Base-by-base conservation (phyloP, 2,888 invertebrate genomes). In the Theretra japonica region DNA sequence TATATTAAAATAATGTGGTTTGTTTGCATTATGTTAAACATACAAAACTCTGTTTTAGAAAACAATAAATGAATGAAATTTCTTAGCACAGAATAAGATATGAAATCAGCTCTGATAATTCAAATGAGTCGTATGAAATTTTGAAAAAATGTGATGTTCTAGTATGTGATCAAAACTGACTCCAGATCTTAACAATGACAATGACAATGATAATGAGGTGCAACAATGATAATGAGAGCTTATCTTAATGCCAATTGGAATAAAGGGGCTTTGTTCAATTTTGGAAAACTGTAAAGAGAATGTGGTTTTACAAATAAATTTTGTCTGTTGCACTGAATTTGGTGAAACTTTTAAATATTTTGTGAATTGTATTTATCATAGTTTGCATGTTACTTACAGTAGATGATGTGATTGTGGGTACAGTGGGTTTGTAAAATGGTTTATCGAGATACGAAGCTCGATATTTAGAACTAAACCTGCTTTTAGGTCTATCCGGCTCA, bases 361-460 rank as follows among this genome's bases (percentile, higher is more conserved):
- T 69, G 69, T 79, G 70, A 60, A 72, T 68, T 68, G 72, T 72
- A 69, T 70, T 78, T 76, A 76, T 73, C 76, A 75, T 73, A 73
- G 76, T 80, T 75, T 78, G 70, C 73, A 73, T 80, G 79, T 84
- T 90, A 92, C 95, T 94, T 91, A 95, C 94, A 88, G 92, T 94
- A 83, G 94, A 91, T 80, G 95, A 88, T 81, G 95, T 95, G 73
- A 95, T 90, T 74, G 95, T 92, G 68, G 96, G 96, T 80, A 96
- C 95, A 74, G 96, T 96, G 74, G 96, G 95, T 86, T 95, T 94
- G 88, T 96, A 96, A 83, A 94, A 94, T 69, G 96, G 95, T 81
- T 95, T 94, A 71, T 95, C 95, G 71, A 94, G 86, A 83, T 88
- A 88, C 74, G 93, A 91, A 72, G 92, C 92, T 82, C 96, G 92